Base-by-base conservation (phyloP, 2,888 invertebrate species). In the Brenthis daphne region DNA sequence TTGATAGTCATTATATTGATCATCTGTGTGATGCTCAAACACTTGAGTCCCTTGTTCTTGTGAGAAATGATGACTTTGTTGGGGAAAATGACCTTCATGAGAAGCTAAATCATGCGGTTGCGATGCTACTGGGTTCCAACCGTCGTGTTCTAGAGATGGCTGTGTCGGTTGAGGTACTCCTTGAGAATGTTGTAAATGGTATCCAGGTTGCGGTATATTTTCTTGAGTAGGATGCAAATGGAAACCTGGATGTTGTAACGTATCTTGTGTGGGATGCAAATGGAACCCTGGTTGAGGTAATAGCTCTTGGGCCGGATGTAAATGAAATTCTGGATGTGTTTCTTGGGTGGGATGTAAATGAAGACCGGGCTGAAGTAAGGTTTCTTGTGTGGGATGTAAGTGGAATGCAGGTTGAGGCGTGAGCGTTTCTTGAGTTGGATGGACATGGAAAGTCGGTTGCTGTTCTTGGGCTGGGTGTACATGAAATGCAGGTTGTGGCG, bases 61-160 rank as follows among this genome's bases (percentile, higher is more conserved):
- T 0, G 85, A 83, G 65, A 86, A 87, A 51, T 89, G 89, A 51
- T 84, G 85, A 3, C 81, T 79, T 37, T 82, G 82, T 13, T 84
- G 82, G 3, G 80, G 82, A 56, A 79, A 81, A 50, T 85, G 82
- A 2, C 71, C 77, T 6, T 82, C 85, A 3, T 80, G 79, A 29
- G 80, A 77, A 4, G 79, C 74, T 4, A 80, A 64, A 33, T 88
- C 87, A 47, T 84, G 83, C 3, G 84, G 77, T 29, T 86, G 85
- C 0, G 85, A 53, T 1, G 86, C 81, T n/a, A 92, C 86, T 3
- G 92, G 92, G 1, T 90, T 86, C 92, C 92, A 92, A 6, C 91
- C 92, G 14, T 90, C 83, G 73, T 87, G 85, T 51, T 91, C 90
- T n/a, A 86, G 68, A 1, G 79, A 69, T 0, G 78, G 75, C 33